A percentile compares a stretch with the other conserved stretches of the same genome.
Evolutionary conservation across 1,140 invertebrate genomes (phyloP).

Genomic region (Dendroctonus ponderosae): DNA sequence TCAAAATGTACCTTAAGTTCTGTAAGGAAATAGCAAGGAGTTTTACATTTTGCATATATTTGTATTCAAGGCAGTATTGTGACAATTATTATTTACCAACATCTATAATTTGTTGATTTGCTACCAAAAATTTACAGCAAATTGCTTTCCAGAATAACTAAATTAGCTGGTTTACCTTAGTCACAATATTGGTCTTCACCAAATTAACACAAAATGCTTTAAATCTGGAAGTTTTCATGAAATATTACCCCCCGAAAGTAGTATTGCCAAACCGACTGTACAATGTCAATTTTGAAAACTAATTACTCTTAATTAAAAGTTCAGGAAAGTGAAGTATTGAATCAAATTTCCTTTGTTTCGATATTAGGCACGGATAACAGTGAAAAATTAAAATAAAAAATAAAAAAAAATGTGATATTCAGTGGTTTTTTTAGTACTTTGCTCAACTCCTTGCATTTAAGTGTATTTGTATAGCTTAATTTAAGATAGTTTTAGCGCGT

Average conservation of each 20-base stretch:
- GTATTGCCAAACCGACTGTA: too few relatives aligned
- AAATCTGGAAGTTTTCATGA: too few relatives aligned
- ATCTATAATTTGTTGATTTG: too few relatives aligned
- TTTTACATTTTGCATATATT: constrained; percentile 4
- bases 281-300: too few relatives aligned
- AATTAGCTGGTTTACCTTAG: too few relatives aligned
- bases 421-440: constrained; percentile 40
- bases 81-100: constrained; percentile 17
- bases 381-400: constrained; percentile 18
- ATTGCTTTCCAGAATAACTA: too few relatives aligned
- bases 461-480: constrained; percentile 36
- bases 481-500: constrained; percentile 45
- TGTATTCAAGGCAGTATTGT: constrained; percentile 6
- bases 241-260: too few relatives aligned
- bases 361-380: not conserved
- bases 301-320: too few relatives aligned
- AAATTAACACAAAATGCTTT: too few relatives aligned
- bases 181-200: too few relatives aligned
- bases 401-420: constrained; percentile 41
- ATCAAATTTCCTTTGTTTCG: not conserved
- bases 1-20: constrained; percentile 7
- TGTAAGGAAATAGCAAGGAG: constrained; percentile 13
- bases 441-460: constrained; percentile 44
- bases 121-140: too few relatives aligned
- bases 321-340: too few relatives aligned